A percentile compares a stretch with the other conserved stretches of the same genome.
These are phyloP conservation scores for Falco punctatus DNA, from an alignment of 2,113 vertebrate species.

Conservation along the genomic window DNA sequence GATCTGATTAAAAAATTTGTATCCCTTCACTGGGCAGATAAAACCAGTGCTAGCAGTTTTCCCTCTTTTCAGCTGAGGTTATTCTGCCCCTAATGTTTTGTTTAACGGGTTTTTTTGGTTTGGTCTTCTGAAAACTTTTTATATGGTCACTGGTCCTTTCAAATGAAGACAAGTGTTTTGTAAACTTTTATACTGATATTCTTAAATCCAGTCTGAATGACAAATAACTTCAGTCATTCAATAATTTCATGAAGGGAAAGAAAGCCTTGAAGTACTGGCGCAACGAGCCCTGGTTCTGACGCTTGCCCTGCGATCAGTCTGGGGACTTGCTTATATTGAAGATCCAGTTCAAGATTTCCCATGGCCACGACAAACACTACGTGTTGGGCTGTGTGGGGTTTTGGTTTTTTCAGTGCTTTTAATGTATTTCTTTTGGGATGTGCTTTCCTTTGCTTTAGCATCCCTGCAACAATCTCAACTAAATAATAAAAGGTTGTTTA, in stretches of 20 bases:
- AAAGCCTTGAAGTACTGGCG: neutral
- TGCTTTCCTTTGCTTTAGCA: neutral
- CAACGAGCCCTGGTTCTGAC: neutral
- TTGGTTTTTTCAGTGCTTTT: neutral
- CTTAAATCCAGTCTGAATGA: neutral
- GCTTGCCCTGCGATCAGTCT: rapidly evolving
- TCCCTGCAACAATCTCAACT: neutral
- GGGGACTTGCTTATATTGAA: neutral
- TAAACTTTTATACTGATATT: neutral
- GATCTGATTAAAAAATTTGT: neutral
- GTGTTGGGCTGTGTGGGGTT: rapidly evolving
- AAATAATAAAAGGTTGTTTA: neutral
- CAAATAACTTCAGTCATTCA: neutral
- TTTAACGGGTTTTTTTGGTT: neutral
- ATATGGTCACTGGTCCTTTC: neutral
- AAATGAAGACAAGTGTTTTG: neutral
- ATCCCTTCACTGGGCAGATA: neutral
- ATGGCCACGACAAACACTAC: rapidly evolving
- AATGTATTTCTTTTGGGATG: neutral
- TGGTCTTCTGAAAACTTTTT: neutral
- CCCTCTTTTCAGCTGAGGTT: neutral
- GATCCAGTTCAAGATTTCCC: neutral
- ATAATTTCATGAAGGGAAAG: neutral
- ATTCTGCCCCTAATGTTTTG: neutral
- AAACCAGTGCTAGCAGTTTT: neutral